phyloP scores from a whole-genome alignment of 1,140 invertebrate species.

The Drosophila pandora region DNA sequence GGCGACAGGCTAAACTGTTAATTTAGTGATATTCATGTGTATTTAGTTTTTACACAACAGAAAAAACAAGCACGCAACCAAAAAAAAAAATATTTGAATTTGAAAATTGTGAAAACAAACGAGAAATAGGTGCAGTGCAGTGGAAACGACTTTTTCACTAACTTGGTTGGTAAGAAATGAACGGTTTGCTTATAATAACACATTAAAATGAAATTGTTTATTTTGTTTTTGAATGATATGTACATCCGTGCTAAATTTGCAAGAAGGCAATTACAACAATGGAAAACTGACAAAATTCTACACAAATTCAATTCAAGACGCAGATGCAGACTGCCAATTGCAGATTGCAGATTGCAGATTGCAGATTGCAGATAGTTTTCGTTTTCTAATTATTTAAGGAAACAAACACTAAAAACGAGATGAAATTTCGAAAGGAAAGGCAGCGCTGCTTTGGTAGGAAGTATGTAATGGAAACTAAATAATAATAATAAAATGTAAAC shows the following conservation, averaged over 20 bases:
- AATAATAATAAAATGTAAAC: conserved; percentile 18
- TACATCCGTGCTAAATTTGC: conserved; percentile 33
- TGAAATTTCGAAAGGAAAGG: conserved; percentile 16
- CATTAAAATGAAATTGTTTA: conserved; percentile 14
- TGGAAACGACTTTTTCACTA: conserved; percentile 47
- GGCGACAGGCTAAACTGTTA: conserved; percentile 18
- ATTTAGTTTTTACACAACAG: conserved; percentile 23
- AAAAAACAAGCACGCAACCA: conserved; percentile 23
- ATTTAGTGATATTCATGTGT: conserved; percentile 51
- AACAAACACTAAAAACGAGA: neutral
- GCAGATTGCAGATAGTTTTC: neutral
- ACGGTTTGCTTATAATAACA: conserved; percentile 78
- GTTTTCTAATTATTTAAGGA: conserved; percentile 2
- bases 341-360: no score
- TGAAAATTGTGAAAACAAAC: conserved; percentile 29
- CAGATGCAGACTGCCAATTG: neutral
- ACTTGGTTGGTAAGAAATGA: conserved; percentile 76
- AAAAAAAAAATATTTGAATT: conserved; percentile 35
- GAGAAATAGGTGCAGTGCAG: neutral
- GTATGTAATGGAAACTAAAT: conserved; percentile 64
- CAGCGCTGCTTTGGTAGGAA: conserved; percentile 79
- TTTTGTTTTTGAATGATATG: conserved; percentile 2
- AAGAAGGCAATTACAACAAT: conserved; percentile 42
- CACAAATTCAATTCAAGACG: conserved; percentile 42
- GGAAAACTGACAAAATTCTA: conserved; percentile 43